These are phyloP conservation scores for Channa maculata DNA, from an alignment of 2,113 vertebrate genomes.

Conservation along the genomic window DNA sequence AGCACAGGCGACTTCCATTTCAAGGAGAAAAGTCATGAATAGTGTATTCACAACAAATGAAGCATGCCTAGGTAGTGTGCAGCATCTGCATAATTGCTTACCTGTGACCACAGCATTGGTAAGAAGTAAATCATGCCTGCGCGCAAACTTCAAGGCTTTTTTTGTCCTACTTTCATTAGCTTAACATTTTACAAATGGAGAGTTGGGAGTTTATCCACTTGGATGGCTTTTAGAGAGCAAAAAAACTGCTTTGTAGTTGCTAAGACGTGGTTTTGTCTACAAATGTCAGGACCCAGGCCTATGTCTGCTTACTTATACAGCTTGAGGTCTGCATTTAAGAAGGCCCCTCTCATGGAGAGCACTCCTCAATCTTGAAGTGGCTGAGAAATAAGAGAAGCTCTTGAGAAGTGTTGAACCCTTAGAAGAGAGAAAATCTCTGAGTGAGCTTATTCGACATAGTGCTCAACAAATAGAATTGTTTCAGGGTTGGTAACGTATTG, in stretches of 20 bases:
- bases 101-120: slow-evolving; percentile 22
- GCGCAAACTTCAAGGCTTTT: neutral
- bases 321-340: slow-evolving; percentile 36
- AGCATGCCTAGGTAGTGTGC: slow-evolving; percentile 1
- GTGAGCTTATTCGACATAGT: slow-evolving; percentile 28
- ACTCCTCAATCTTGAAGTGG: slow-evolving; percentile 15
- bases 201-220: slow-evolving; percentile 22
- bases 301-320: slow-evolving; percentile 23
- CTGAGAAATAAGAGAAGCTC: slow-evolving; percentile 1
- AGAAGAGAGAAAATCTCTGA: slow-evolving; percentile 18
- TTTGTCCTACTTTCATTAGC: slow-evolving; percentile 29
- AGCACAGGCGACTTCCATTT: slow-evolving; percentile 4
- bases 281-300: slow-evolving; percentile 25
- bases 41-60: slow-evolving; percentile 44
- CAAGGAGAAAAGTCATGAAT: slow-evolving; percentile 40
- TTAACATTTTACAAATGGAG: slow-evolving; percentile 2
- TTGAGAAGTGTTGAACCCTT: slow-evolving; percentile 9
- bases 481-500: slow-evolving; percentile 30
- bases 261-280: slow-evolving; percentile 13
- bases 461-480: slow-evolving; percentile 2
- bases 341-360: slow-evolving; percentile 3
- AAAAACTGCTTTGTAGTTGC: slow-evolving; percentile 8
- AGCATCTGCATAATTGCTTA: slow-evolving; percentile 43
- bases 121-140: slow-evolving; percentile 15
- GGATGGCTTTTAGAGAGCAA: slow-evolving; percentile 19